Evolutionary conservation across 2,113 vertebrate species (phyloP).

Genomic region (Kobus ellipsiprymnus): DNA sequence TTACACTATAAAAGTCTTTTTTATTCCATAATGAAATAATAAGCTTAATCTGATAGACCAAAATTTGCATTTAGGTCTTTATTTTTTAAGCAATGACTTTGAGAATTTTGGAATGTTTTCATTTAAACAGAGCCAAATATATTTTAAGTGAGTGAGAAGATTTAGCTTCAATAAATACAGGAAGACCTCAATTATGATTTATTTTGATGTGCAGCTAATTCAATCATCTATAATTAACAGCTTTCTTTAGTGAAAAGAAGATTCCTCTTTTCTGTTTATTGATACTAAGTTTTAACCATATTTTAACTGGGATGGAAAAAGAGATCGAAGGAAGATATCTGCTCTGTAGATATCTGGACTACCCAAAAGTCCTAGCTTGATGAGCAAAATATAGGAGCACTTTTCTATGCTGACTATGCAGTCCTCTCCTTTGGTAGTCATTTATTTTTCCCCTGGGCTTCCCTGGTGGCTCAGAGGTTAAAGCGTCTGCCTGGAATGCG

Average conservation of each 20-base stretch:
- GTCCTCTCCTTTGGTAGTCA: neutral
- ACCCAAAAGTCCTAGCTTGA: neutral
- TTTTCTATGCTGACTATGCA: neutral
- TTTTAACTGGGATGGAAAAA: neutral
- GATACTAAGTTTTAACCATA: neutral
- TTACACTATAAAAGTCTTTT: neutral
- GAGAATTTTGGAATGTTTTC: neutral
- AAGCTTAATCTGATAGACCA: neutral
- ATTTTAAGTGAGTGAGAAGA: conserved; percentile 13
- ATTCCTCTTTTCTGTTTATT: neutral
- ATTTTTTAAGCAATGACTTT: conserved; percentile 26
- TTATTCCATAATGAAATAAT: conserved; percentile 28
- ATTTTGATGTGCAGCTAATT: neutral
- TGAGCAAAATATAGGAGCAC: neutral
- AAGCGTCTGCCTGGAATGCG: too few species aligned
- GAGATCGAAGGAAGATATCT: neutral
- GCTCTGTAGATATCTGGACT: neutral
- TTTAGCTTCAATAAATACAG: neutral
- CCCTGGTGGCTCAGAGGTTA: too few species aligned
- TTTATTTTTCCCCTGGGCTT: too few species aligned
- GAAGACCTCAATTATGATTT: neutral
- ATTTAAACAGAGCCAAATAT: neutral
- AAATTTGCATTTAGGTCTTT: neutral
- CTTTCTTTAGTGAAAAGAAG: neutral
- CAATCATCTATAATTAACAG: neutral